These are phyloP conservation scores for Ephestia elutella DNA, from an alignment of 1,140 invertebrate species.

Conservation along the genomic window DNA sequence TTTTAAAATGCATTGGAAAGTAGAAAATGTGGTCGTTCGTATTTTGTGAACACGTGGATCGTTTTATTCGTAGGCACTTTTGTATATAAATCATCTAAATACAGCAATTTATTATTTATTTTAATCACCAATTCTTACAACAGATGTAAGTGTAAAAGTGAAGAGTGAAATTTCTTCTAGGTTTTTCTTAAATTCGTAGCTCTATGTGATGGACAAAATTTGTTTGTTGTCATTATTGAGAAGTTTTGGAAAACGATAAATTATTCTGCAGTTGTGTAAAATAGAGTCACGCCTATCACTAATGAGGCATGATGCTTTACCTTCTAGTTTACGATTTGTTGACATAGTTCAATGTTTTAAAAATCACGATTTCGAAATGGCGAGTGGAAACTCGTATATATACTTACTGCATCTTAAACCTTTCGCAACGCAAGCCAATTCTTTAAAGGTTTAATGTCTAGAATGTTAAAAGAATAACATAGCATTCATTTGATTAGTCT, in stretches of 20 bases:
- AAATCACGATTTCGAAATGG: constrained; percentile 46
- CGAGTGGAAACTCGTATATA: constrained; percentile 29
- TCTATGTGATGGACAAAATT: too few species aligned
- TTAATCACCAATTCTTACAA: too few species aligned
- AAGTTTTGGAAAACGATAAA: background rate
- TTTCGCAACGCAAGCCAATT: constrained; percentile 21
- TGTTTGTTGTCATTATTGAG: too few species aligned
- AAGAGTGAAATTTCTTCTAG: too few species aligned
- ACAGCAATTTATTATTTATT: too few species aligned
- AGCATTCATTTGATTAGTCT: too few species aligned
- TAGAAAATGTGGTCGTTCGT: constrained; percentile 53
- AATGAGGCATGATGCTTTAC: constrained; percentile 51
- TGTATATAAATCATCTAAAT: background rate
- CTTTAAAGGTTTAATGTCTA: background rate
- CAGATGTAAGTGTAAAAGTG: too few species aligned
- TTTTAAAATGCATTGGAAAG: constrained; percentile 71
- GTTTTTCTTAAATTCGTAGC: too few species aligned
- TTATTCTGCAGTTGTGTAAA: constrained; percentile 13
- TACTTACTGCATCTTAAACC: constrained; percentile 18
- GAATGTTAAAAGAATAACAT: too few species aligned
- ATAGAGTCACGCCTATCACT: constrained; percentile 38
- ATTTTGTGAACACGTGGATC: constrained; percentile 16
- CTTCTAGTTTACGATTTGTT: constrained; percentile 47
- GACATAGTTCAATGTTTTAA: constrained; percentile 50
- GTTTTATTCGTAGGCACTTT: background rate